Evolutionary conservation across 2,113 vertebrate genomes (phyloP).

Genomic region (Perca schrenkii): DNA sequence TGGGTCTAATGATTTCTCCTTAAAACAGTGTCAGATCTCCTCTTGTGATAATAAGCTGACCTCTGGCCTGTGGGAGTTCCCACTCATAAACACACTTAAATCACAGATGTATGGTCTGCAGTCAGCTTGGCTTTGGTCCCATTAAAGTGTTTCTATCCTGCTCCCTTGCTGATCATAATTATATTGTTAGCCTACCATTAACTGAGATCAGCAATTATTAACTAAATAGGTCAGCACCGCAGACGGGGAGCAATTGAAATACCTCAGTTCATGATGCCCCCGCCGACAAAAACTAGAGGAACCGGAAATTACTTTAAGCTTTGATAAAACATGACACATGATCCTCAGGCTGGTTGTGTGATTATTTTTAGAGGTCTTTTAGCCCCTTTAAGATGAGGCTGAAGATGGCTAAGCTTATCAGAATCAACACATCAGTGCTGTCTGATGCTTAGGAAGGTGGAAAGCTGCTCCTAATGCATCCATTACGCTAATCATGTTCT

Average conservation of each 20-base stretch:
- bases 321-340: slow-evolving; percentile 25
- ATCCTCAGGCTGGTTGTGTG: not conserved
- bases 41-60: slow-evolving; percentile 27
- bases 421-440: slow-evolving; percentile 30
- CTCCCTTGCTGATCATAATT: slow-evolving; percentile 57
- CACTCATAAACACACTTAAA: slow-evolving; percentile 28
- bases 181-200: slow-evolving; percentile 58
- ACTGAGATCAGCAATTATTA: slow-evolving; percentile 43
- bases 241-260: slow-evolving; percentile 35
- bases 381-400: not conserved
- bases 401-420: slow-evolving; percentile 17
- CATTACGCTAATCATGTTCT: slow-evolving; percentile 51
- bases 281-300: not conserved
- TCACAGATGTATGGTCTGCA: slow-evolving; percentile 23
- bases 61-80: slow-evolving; percentile 7
- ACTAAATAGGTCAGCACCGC: slow-evolving; percentile 10
- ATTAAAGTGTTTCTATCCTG: slow-evolving; percentile 26
- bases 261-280: slow-evolving; percentile 6
- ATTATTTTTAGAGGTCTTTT: slow-evolving; percentile 26
- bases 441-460: slow-evolving; percentile 7
- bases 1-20: slow-evolving; percentile 27
- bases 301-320: slow-evolving; percentile 34
- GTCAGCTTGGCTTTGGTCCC: slow-evolving; percentile 11
- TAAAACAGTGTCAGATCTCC: slow-evolving; percentile 2
- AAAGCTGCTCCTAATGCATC: slow-evolving; percentile 47